A percentile compares a stretch with the other conserved stretches of the same genome.
These are phyloP conservation scores for Cochlearius cochlearius DNA, from an alignment of 2,113 vertebrate genomes.

Conservation along the genomic window DNA sequence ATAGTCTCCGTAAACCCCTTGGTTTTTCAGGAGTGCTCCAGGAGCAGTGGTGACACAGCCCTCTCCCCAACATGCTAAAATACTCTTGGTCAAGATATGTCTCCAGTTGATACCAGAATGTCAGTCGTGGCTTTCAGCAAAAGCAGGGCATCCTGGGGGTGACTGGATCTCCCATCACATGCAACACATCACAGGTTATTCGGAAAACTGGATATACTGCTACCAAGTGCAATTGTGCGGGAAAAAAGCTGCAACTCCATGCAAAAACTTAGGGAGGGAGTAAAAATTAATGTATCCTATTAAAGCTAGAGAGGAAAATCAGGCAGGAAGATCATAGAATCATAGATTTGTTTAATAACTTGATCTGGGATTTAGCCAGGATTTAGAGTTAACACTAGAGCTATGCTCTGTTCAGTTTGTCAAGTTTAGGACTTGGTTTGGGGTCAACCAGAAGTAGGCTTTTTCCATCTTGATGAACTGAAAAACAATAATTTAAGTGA, in stretches of 20 bases:
- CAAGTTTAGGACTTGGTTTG: neutral
- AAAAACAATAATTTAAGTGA: neutral
- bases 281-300: neutral
- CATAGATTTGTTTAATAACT: neutral
- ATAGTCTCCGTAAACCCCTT: neutral
- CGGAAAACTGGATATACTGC: neutral
- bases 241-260: neutral
- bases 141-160: neutral
- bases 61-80: rapidly evolving
- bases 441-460: neutral
- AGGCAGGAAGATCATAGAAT: neutral
- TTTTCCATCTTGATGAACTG: neutral
- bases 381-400: neutral
- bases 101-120: neutral
- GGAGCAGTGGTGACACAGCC: neutral
- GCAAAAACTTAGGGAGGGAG: neutral
- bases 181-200: neutral
- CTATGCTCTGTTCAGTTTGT: neutral
- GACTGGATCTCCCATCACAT: neutral
- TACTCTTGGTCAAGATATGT: neutral
- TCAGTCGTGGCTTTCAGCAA: neutral
- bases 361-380: neutral
- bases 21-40: neutral
- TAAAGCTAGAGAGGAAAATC: neutral
- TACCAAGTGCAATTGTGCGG: rapidly evolving